phyloP scores from a whole-genome alignment of 2,113 vertebrate genomes.

The Geothlypis trichas region DNA sequence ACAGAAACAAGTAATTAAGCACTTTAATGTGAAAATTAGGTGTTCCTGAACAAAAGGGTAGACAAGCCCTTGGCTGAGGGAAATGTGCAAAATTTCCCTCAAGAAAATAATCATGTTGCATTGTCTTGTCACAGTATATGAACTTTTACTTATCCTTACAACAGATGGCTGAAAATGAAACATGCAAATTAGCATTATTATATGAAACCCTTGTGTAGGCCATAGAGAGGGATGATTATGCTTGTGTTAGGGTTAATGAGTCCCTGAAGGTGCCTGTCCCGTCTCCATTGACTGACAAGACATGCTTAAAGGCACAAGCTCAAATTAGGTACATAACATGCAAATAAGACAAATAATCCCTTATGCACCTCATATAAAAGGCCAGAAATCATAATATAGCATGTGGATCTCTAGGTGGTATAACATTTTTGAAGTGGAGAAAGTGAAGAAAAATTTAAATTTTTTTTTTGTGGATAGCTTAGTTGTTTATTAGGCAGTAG shows the following conservation, averaged over 20 bases:
- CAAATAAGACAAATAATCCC: neutral
- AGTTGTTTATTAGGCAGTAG: neutral
- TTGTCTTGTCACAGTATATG: neutral
- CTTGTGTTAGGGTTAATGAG: neutral
- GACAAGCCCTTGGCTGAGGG: neutral
- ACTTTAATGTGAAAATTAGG: neutral
- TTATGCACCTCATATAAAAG: neutral
- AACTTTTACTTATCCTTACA: neutral
- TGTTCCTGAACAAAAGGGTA: neutral
- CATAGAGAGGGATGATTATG: neutral
- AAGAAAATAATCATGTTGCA: neutral
- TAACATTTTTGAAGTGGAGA: neutral
- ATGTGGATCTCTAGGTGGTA: neutral
- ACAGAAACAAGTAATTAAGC: neutral
- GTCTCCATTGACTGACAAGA: neutral
- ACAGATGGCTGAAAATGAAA: neutral
- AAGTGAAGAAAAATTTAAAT: neutral
- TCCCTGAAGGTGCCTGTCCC: neutral
- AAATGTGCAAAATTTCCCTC: neutral
- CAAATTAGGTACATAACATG: neutral
- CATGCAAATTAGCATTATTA: neutral
- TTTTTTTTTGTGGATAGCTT: neutral
- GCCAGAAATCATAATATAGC: neutral
- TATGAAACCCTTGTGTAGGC: neutral
- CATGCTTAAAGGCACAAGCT: neutral